Base-by-base conservation (phyloP, 2,797 vertebrate genomes). In the Siniperca obscura region DNA sequence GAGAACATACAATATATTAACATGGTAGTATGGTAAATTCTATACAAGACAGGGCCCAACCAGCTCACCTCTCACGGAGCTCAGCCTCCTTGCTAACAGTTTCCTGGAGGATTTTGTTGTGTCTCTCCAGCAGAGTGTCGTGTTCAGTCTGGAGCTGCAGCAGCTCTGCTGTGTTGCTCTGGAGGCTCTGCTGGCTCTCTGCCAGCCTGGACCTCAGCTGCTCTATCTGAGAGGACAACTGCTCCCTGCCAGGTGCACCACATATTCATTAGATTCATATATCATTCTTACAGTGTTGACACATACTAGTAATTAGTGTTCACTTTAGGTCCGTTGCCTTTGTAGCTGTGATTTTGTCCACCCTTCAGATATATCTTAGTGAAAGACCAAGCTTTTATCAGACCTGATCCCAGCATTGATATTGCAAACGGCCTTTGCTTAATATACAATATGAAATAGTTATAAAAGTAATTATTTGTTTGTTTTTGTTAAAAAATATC, bases 51-150 rank as follows among this genome's bases (percentile, higher is more conserved):
- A 1, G 25, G 16, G 22, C 34, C 12, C 2, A 66, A 57, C 11
- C 6, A n/a, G 19, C 81, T 87, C 80, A 98, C 98, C 97, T 98
- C 93, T 99, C 98, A 2, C 98, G 95, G 52, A 99, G 96, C 83
- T 99, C 97, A 0, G 97, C 98, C 92, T 99, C 98, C 90, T 98
- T 99, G 76, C 91, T 91, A 30, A 99, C 94, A 0, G 94, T 97
- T 91, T 99, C 98, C 91, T 99, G 98, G 52, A 99, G 96, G 93
- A 98, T 98, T 91, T 97, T 97, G 93, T 98, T 99, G 95, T 99
- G 98, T 36, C 98, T 96, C 91, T 99, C 98, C 85, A 98, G 94
- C 56, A 99, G 95, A 19, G 96, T 96, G 90, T 98, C 97, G 0
- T 99, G 97, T 80, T 99, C 97, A 12, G 88, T 89, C 74, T 99